phyloP scores from a whole-genome alignment of 2,113 vertebrate genomes.

The Ciconia maguari region DNA sequence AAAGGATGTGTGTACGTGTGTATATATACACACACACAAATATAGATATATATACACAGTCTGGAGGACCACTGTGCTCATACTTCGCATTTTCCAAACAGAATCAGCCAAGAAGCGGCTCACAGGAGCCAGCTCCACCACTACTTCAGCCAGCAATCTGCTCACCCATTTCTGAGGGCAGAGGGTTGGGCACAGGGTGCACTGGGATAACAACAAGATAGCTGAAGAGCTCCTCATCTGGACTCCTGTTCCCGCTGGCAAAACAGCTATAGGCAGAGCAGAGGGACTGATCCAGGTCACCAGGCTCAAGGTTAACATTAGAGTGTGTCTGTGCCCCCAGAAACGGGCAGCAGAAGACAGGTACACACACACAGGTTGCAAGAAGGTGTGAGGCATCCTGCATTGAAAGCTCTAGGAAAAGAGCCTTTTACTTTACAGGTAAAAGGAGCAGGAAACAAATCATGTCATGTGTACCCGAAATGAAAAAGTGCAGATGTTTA shows the following conservation, averaged over 20 bases:
- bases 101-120: neutral
- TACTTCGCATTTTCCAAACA: neutral
- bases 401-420: neutral
- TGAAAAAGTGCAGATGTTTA: neutral
- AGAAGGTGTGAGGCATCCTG: neutral
- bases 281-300: neutral
- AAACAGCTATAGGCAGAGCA: neutral
- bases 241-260: neutral
- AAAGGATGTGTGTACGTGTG: neutral
- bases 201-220: neutral
- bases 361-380: rapidly evolving
- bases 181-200: neutral
- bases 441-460: neutral
- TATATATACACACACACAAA: neutral
- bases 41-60: neutral
- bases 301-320: neutral
- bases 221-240: neutral
- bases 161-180: neutral
- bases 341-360: neutral
- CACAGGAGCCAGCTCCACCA: neutral
- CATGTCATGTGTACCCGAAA: neutral
- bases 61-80: neutral
- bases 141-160: neutral
- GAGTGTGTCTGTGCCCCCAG: neutral
- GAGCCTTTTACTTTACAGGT: neutral